Percentiles rank a stretch among this genome's conserved stretches.
Evolutionary conservation across 2,113 vertebrate genomes (phyloP).

Genomic region (Cyprinodon variegatus): DNA sequence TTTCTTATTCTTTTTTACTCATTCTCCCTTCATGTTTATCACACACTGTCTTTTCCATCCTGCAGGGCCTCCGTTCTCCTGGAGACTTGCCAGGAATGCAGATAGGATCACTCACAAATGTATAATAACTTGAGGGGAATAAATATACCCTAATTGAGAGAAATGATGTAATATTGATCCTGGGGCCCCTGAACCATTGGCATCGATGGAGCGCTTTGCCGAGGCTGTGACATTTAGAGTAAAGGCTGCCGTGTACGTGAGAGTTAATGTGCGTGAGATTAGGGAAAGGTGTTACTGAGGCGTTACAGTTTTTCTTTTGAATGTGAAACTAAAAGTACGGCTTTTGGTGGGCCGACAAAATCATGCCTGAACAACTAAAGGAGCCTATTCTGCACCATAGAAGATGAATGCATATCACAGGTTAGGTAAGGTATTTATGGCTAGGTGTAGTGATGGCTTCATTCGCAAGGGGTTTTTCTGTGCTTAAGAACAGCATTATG

Average conservation of each 20-base stretch:
- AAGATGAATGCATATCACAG: not conserved
- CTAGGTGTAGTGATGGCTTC: not conserved
- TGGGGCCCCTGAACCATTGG: slow-evolving; percentile 65
- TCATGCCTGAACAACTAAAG: not conserved
- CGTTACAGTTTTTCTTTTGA: not conserved
- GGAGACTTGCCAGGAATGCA: slow-evolving; percentile 57
- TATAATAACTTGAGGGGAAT: slow-evolving; percentile 70
- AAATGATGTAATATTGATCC: slow-evolving; percentile 75
- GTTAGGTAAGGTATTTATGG: no score
- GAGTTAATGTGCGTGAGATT: slow-evolving; percentile 12
- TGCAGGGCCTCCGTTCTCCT: slow-evolving; percentile 33
- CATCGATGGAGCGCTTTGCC: slow-evolving; percentile 46
- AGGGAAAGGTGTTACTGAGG: slow-evolving; percentile 23
- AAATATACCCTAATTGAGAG: slow-evolving; percentile 76
- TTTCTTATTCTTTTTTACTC: slow-evolving; percentile 26
- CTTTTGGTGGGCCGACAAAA: slow-evolving; percentile 17
- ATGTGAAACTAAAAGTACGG: slow-evolving; percentile 30
- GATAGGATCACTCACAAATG: slow-evolving; percentile 65
- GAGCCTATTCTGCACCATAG: not conserved
- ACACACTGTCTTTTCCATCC: slow-evolving; percentile 28
- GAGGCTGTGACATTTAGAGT: slow-evolving; percentile 75
- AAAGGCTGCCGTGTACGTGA: slow-evolving; percentile 36
- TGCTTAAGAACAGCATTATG: not conserved
- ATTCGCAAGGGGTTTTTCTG: not conserved
- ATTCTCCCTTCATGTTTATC: slow-evolving; percentile 46